Conservation (phyloP, 2,113 vertebrate genomes). For the Pteruthius melanotis region DNA sequence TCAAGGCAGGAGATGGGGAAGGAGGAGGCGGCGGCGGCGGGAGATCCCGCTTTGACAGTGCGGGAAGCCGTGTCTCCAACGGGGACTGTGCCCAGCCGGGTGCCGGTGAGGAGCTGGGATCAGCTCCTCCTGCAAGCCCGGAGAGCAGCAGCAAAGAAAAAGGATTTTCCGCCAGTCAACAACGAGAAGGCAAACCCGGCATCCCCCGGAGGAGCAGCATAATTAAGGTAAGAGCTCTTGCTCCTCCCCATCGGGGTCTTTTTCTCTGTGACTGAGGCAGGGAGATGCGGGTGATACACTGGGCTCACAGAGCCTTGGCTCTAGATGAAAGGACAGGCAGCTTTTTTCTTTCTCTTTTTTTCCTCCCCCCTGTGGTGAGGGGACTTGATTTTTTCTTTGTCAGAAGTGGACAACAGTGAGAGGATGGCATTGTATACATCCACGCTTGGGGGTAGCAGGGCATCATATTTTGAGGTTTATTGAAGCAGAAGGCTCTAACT, state of each 20-base stretch:
- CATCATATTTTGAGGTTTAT: neutral
- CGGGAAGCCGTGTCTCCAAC: conserved; percentile 79
- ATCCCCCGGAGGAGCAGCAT: conserved; percentile 92
- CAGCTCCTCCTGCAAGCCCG: conserved; percentile 72
- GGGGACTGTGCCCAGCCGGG: conserved; percentile 81
- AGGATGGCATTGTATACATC: neutral
- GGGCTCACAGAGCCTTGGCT: neutral
- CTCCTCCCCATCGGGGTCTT: neutral
- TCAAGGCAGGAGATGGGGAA: conserved; percentile 72
- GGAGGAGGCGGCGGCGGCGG: conserved; percentile 67
- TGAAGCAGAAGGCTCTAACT: neutral
- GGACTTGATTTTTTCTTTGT: conserved; percentile 5
- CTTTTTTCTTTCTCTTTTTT: neutral
- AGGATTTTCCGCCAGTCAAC: conserved; percentile 35
- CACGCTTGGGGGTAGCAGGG: neutral
- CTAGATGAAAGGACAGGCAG: neutral
- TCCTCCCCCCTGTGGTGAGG: neutral
- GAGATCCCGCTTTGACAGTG: conserved; percentile 71
- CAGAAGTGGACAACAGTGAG: neutral
- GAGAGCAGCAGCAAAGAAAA: conserved; percentile 58
- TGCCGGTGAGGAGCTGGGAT: conserved; percentile 65
- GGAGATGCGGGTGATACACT: neutral
- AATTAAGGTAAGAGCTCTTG: conserved; percentile 84
- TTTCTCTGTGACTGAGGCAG: neutral
- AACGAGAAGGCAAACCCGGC: conserved; percentile 79